Evolutionary conservation across 2,797 vertebrate genomes (phyloP), one percentile per base, ranked within the genome.

Genomic region (Phrynocephalus forsythii): DNA sequence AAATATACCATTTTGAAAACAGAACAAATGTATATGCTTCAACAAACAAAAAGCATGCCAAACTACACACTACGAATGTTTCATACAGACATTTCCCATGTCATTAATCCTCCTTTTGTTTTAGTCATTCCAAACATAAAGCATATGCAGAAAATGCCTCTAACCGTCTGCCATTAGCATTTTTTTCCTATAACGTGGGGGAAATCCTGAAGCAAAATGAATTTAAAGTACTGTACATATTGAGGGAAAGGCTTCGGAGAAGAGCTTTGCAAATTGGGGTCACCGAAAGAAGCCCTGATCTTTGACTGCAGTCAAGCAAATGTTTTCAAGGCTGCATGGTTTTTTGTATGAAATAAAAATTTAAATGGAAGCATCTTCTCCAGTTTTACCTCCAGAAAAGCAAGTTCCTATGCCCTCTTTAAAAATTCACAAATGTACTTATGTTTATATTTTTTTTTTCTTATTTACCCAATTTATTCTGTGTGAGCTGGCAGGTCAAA

Each of bases 31-130:
- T 67, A 73, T 84, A 73, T 20, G 18, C 28, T 79, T 80, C 69
- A 76, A 28, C 26, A 50, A 84, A 80, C 76, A 73, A 33, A 79
- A 88, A 28, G 68, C 84, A 84, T 80, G 82, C 77, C 73, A 88
- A 88, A 84, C 87, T 66, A 66, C 76, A 50, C 63, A 30, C 22
- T 18, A 80, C 80, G 82, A 84, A 88, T 88, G 68, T 84, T 84
- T 88, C 87, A 84, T 79, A 5, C 1, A 44, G 82, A 80, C 28
- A 67, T 79, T 84, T 79, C 80, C 68, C 68, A 73, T 84, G 44
- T 30, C 69, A 67, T 84, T 88, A 84, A 84, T 84, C 38, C n/a
- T 30, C 6, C n/a, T 22, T 84, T 66, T 33, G 16, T 84, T 56
- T 83, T 77, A 60, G 28, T 50, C 48, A 10, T 63, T 78, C 28